Evolutionary conservation across 2,888 invertebrate species (phyloP).

Genomic region (Leptopilina drosophilae): DNA sequence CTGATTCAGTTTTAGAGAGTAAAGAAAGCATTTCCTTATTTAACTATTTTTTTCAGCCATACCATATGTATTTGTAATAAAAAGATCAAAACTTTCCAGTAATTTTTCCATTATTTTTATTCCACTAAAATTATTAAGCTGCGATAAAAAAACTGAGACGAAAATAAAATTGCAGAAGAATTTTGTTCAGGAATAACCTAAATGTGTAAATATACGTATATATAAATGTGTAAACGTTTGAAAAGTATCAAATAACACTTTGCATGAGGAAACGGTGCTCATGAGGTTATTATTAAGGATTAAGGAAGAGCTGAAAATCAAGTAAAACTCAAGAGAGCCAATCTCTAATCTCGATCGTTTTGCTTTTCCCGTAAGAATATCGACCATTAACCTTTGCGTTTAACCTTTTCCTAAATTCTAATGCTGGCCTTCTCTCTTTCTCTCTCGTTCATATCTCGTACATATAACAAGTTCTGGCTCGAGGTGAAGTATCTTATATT

Average conservation of each 20-base stretch:
- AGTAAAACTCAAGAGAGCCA: conserved; percentile 12
- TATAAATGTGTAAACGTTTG: neutral
- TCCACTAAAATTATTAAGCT: too few species aligned
- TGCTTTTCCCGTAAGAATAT: conserved; percentile 34
- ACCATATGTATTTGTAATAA: too few species aligned
- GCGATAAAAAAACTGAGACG: too few species aligned
- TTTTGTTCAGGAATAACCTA: neutral
- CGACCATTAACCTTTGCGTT: conserved; percentile 40
- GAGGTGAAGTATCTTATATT: conserved; percentile 32
- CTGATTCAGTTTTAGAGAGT: too few species aligned
- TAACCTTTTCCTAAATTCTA: conserved; percentile 41
- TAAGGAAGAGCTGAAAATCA: conserved; percentile 27
- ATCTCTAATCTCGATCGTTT: conserved; percentile 32
- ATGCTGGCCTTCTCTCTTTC: conserved; percentile 3
- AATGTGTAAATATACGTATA: neutral
- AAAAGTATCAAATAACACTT: neutral
- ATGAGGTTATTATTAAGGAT: conserved; percentile 31
- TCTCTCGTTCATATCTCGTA: conserved; percentile 14
- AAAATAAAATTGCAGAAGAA: too few species aligned
- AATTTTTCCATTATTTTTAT: too few species aligned
- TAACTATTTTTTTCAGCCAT: too few species aligned
- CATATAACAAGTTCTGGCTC: conserved; percentile 28
- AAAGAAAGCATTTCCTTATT: too few species aligned
- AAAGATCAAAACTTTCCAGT: too few species aligned
- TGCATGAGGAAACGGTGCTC: conserved; percentile 7